A percentile compares a stretch with the other conserved stretches of the same genome.
Conservation (phyloP, 2,797 vertebrate genomes). For the Cossypha niveicapilla region DNA sequence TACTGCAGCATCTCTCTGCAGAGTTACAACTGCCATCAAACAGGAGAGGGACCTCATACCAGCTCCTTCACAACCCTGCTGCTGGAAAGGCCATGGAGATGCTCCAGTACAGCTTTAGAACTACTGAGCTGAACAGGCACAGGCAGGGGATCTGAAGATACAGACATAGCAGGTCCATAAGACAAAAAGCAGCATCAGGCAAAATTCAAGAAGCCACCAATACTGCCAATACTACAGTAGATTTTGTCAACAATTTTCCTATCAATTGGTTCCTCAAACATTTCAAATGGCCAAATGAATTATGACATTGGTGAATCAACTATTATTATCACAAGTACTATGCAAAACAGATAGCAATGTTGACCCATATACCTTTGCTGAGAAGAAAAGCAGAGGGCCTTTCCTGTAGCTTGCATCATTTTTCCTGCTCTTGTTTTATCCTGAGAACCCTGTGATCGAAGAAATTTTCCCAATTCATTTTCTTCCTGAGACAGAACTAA, state of each 20-base stretch:
- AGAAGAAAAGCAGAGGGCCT: constrained; percentile 96
- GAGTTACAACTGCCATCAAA: background rate
- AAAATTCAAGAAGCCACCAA: background rate
- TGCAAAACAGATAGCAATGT: background rate
- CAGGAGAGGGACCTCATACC: background rate
- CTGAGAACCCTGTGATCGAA: constrained; percentile 92
- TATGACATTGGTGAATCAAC: background rate
- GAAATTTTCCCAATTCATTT: constrained; percentile 95
- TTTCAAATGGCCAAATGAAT: background rate
- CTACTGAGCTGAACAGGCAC: background rate
- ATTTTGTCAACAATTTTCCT: background rate
- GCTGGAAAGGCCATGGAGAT: background rate
- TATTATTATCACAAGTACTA: background rate
- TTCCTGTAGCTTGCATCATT: constrained; percentile 98
- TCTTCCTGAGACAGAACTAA: constrained; percentile 96
- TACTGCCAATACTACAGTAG: background rate
- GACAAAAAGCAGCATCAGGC: background rate
- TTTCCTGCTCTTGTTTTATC: constrained; percentile 95
- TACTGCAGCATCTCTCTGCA: background rate
- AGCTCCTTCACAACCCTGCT: background rate
- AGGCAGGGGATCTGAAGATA: background rate
- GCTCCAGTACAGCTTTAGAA: background rate
- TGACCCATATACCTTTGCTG: constrained; percentile 87
- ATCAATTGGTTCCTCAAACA: background rate
- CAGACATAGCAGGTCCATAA: rapidly evolving